Evolutionary conservation across 2,888 invertebrate genomes (phyloP).

Genomic region (Amphipyra tragopoginis): DNA sequence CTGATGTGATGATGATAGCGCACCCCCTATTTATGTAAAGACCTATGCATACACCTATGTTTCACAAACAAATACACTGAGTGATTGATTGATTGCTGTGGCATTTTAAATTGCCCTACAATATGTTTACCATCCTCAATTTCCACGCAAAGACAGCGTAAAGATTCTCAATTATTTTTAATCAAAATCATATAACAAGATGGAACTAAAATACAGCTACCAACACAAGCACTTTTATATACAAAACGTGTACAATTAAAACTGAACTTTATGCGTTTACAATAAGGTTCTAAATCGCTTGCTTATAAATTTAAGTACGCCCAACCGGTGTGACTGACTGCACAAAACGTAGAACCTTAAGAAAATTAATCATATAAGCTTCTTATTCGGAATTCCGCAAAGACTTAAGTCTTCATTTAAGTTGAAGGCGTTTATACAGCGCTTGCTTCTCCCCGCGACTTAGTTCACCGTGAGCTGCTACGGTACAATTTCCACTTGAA

Average conservation of each 20-base stretch:
- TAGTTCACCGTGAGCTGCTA: background rate
- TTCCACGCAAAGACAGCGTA: background rate
- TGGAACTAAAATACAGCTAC: conserved; percentile 11
- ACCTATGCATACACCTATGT: too few relatives aligned
- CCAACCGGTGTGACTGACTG: conserved; percentile 42
- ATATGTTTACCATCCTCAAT: background rate
- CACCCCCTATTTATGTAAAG: too few relatives aligned
- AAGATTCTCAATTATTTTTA: background rate
- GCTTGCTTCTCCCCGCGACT: conserved; percentile 21
- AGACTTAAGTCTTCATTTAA: conserved; percentile 62
- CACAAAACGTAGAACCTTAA: conserved; percentile 58
- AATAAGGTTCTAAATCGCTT: conserved; percentile 21
- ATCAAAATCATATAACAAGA: conserved; percentile 1
- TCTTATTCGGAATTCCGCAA: conserved; percentile 61
- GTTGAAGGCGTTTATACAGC: conserved; percentile 54
- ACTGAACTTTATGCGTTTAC: background rate
- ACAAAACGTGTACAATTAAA: too few relatives aligned
- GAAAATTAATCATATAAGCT: conserved; percentile 73
- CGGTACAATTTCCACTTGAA: background rate
- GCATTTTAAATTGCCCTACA: too few relatives aligned
- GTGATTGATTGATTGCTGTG: too few relatives aligned
- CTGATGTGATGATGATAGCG: too few relatives aligned
- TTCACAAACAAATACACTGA: too few relatives aligned
- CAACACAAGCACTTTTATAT: conserved; percentile 24
- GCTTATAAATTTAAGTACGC: conserved; percentile 11